Percentiles rank a stretch among this genome's conserved stretches.
These are phyloP conservation scores for Drosophila guanche DNA, from an alignment of 1,140 invertebrate species.

Conservation along the genomic window DNA sequence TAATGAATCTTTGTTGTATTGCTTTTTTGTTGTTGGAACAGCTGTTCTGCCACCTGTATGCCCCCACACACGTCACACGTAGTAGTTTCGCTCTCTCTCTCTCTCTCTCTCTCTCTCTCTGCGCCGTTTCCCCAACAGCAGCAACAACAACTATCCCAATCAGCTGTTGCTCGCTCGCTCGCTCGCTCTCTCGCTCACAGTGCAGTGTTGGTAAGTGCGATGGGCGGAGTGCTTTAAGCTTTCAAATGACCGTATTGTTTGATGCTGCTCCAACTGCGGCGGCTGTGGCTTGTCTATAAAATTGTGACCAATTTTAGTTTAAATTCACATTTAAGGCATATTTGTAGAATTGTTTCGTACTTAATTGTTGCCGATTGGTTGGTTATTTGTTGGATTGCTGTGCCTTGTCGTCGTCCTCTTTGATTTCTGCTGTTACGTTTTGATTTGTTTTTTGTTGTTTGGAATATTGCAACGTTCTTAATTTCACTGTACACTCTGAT, in stretches of 20 bases:
- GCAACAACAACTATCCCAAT: slow-evolving; percentile 49
- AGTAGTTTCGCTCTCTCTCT: slow-evolving; percentile 41
- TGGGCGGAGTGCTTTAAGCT: slow-evolving; percentile 27
- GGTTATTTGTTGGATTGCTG: slow-evolving; percentile 51
- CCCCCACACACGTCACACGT: slow-evolving; percentile 65
- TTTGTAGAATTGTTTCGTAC: slow-evolving; percentile 45
- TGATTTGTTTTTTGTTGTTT: slow-evolving; percentile 38
- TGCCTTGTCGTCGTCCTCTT: slow-evolving; percentile 17
- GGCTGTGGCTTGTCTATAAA: slow-evolving; percentile 53
- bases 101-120: slow-evolving; percentile 40
- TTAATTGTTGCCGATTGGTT: slow-evolving; percentile 39
- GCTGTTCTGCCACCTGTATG: slow-evolving; percentile 71
- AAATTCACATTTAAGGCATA: slow-evolving; percentile 41
- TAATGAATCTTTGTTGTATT: slow-evolving; percentile 41
- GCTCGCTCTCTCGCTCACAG: slow-evolving; percentile 5
- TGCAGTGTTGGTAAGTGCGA: slow-evolving; percentile 64
- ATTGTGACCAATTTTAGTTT: slow-evolving; percentile 53
- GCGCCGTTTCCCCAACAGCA: slow-evolving; percentile 30
- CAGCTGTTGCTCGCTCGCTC: slow-evolving; percentile 58
- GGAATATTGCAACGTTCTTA: slow-evolving; percentile 42
- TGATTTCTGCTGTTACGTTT: slow-evolving; percentile 43
- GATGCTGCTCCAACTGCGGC: slow-evolving; percentile 14
- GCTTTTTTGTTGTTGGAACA: slow-evolving; percentile 67
- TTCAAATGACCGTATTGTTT: slow-evolving; percentile 39
- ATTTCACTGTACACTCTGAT: slow-evolving; percentile 52